Evolutionary conservation across 2,888 invertebrate species (phyloP), one percentile per base, ranked within the genome.

Genomic region (Lordiphosa andalusiaca): DNA sequence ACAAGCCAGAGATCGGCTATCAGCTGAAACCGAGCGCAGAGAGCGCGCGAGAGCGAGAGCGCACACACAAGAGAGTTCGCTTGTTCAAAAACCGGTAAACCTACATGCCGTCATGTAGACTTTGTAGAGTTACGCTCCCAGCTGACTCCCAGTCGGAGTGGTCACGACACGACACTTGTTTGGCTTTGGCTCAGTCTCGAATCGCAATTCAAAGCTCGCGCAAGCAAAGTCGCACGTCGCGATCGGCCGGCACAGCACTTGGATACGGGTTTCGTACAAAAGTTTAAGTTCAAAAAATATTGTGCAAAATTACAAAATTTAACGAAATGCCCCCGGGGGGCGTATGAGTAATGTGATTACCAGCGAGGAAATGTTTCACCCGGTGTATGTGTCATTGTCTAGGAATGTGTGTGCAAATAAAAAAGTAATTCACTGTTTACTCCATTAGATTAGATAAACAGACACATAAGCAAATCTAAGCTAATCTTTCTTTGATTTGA

Each of bases 121-220:
- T 67, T 77, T 30, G 68, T 55, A 74, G 78, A 77, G 47, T 72
- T 66, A 35, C 47, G 53, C 71, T 66, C 69, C 47, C 70, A 60
- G 70, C 65, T 64, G 59, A 64, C 60, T 50, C 13, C 37, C 39
- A 46, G 42, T 52, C 51, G 53, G 58, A 13, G 19, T 19, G 25
- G 19, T 36, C 52, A 35, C 40, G 30, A 42, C 42, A 12, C n/a
- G 62, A 54, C 84, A 78, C 81, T 78, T 78, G 71, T 83, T 73
- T 71, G 84, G 65, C 62, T 74, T 71, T 69, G 55, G 55, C 66
- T 85, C 73, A 87, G 84, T 87, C 71, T 72, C 62, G 71, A 75
- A 76, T 73, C 73, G 76, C 64, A 73, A 64, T 73, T 85, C 73
- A 85, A 84, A 86, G 86, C 76, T 84, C 56, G 52, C 60, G 69